Percentiles rank a stretch among this genome's conserved stretches.
Evolutionary conservation across 2,113 vertebrate species (phyloP).

Genomic region (Tretioscincus oriximinensis): DNA sequence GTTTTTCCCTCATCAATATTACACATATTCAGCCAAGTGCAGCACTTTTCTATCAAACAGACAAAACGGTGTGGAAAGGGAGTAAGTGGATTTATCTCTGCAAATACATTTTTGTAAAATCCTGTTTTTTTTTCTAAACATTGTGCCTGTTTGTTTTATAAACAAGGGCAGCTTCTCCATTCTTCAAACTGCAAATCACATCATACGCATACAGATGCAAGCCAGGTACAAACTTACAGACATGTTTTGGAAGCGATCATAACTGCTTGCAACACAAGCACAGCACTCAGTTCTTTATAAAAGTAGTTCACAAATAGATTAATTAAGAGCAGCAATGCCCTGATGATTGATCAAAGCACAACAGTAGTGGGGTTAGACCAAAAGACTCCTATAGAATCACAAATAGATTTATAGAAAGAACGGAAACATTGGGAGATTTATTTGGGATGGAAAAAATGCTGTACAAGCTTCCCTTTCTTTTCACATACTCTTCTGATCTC

Average conservation of each 20-base stretch:
- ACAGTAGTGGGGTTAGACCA: not conserved
- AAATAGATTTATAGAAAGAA: not conserved
- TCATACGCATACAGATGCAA: not conserved
- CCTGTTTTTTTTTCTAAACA: conserved; percentile 7
- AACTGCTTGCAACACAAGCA: not conserved
- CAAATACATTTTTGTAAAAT: conserved; percentile 11
- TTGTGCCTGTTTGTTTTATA: conserved; percentile 28
- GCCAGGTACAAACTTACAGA: not conserved
- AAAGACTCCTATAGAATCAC: not conserved
- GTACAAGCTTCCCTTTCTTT: not conserved
- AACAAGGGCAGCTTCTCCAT: not conserved
- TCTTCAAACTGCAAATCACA: not conserved
- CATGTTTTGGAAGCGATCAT: not conserved
- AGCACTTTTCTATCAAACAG: conserved; percentile 22
- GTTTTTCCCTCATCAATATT: conserved; percentile 44
- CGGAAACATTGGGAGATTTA: not conserved
- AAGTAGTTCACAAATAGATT: not conserved
- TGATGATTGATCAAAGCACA: not conserved
- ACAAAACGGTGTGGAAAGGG: not conserved
- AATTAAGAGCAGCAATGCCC: not conserved
- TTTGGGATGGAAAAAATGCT: not conserved
- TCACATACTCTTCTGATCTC: not conserved
- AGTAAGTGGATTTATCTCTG: conserved; percentile 14
- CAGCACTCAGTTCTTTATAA: not conserved
- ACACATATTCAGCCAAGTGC: conserved; percentile 21